phyloP scores from a whole-genome alignment of 2,113 vertebrate species.

The Neodon shergylaensis region DNA sequence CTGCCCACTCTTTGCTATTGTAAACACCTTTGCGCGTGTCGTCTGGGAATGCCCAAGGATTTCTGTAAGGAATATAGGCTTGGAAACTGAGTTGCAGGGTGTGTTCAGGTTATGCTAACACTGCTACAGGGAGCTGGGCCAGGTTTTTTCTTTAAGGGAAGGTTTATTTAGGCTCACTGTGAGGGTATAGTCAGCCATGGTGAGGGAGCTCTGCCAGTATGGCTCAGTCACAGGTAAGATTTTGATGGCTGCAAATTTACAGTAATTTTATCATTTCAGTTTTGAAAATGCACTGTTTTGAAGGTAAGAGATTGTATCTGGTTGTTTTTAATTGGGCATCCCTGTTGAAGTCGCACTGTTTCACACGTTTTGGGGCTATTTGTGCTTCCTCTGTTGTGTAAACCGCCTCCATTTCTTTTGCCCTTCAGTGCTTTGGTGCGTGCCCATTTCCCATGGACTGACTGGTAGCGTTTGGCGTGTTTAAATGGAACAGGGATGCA shows the following conservation, averaged over 20 bases:
- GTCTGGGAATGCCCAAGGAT: not conserved
- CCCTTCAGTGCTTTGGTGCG: not conserved
- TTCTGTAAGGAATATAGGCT: not conserved
- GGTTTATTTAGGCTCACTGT: not conserved
- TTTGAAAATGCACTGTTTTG: constrained; percentile 21
- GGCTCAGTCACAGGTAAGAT: not conserved
- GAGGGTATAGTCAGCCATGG: not conserved
- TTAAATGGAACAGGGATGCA: not conserved
- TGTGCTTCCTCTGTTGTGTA: not conserved
- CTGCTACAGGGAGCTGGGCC: not conserved
- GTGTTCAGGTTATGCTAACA: not conserved
- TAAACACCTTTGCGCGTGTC: not conserved
- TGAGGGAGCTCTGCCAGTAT: no score
- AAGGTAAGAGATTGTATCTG: not conserved
- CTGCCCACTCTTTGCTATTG: not conserved
- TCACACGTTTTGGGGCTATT: not conserved
- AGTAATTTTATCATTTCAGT: not conserved
- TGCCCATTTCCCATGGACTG: not conserved
- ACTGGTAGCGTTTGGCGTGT: not conserved
- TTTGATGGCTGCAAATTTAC: not conserved
- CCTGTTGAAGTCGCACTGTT: not conserved
- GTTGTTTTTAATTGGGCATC: not conserved
- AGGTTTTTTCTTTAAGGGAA: not conserved
- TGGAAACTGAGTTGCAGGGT: not conserved
- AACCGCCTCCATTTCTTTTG: not conserved